These are phyloP conservation scores for Sphaerophoria rueppellii DNA, from an alignment of 2,888 invertebrate species.

Conservation along the genomic window DNA sequence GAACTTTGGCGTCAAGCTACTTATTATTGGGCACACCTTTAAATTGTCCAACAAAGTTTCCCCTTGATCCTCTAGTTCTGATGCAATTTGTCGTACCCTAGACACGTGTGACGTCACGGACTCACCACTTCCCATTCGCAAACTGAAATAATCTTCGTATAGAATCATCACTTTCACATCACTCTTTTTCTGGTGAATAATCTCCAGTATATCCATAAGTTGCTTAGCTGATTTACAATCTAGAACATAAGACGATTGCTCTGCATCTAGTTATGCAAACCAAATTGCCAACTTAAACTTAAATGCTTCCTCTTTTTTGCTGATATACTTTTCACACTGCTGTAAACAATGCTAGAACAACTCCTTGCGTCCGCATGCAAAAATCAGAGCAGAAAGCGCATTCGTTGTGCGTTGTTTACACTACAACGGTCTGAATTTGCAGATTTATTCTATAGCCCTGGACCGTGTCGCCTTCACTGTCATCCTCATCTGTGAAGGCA, in stretches of 20 bases:
- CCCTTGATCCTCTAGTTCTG: too few relatives aligned
- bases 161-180: slow-evolving; percentile 17
- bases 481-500: slow-evolving; percentile 29
- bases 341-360: slow-evolving; percentile 25
- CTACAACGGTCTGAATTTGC: slow-evolving; percentile 66
- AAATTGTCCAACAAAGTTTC: too few relatives aligned
- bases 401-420: slow-evolving; percentile 69
- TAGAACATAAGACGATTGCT: too few relatives aligned
- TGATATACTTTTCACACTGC: slow-evolving; percentile 19
- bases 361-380: slow-evolving; percentile 17
- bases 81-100: too few relatives aligned
- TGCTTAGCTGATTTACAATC: slow-evolving; percentile 13
- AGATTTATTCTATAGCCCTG: slow-evolving; percentile 68
- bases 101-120: too few relatives aligned
- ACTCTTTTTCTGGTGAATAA: slow-evolving; percentile 11
- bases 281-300: too few relatives aligned
- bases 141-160: slow-evolving; percentile 8
- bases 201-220: slow-evolving; percentile 4
- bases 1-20: too few relatives aligned
- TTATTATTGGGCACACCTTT: too few relatives aligned
- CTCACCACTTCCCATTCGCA: too few relatives aligned
- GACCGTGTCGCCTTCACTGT: slow-evolving; percentile 37
- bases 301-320: too few relatives aligned
- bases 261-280: slow-evolving; percentile 6
- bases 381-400: slow-evolving; percentile 65